phyloP scores from a whole-genome alignment of 2,113 vertebrate species.

The Sminthopsis crassicaudata region DNA sequence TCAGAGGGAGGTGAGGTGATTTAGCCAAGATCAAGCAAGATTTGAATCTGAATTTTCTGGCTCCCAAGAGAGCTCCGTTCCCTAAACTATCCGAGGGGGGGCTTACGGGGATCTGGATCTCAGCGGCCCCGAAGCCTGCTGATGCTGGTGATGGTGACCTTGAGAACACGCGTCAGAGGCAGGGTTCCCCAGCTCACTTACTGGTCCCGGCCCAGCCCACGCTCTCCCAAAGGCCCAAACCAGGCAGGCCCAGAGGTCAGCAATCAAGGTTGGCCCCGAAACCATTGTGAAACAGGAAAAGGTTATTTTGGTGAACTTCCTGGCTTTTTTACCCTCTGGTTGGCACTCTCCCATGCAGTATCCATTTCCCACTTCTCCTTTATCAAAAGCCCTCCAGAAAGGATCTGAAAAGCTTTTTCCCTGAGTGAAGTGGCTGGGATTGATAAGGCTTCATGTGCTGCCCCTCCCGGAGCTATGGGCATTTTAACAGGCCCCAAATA shows the following conservation, averaged over 20 bases:
- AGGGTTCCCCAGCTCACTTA: neutral
- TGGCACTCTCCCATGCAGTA: neutral
- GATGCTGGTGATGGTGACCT: neutral
- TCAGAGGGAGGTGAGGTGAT: neutral
- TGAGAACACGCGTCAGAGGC: neutral
- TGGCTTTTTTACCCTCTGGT: neutral
- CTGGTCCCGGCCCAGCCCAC: no score
- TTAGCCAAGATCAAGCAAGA: neutral
- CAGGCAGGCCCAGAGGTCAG: neutral
- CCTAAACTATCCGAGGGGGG: neutral
- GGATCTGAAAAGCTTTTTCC: neutral
- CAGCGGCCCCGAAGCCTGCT: no score
- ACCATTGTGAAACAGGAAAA: neutral
- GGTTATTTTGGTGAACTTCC: neutral
- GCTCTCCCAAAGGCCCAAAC: neutral
- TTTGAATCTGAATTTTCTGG: neutral
- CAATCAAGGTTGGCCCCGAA: neutral
- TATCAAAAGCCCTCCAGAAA: neutral
- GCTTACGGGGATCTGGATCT: no score
- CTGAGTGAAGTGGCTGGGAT: neutral
- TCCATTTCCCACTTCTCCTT: neutral
- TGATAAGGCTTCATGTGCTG: neutral
- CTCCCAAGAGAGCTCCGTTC: neutral
- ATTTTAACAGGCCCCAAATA: neutral
- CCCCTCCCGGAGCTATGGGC: neutral